Evolutionary conservation across 2,888 invertebrate genomes (phyloP).

Genomic region (Minunthozetes semirufus): DNA sequence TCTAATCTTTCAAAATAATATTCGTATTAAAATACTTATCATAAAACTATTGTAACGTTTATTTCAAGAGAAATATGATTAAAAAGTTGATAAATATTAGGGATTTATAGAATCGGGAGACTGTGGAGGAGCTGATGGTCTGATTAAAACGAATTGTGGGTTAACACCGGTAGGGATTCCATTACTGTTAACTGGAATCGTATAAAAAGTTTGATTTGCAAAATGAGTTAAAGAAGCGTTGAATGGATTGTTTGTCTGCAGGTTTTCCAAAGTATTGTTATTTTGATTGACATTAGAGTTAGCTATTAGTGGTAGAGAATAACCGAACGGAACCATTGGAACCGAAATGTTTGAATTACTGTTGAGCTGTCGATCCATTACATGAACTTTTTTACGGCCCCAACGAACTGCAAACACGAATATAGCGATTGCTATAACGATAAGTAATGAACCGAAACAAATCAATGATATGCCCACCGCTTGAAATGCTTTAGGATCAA

Average conservation of each 20-base stretch:
- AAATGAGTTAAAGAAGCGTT: background rate
- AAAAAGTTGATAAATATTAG: background rate
- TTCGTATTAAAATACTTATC: too few species aligned
- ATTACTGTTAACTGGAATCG: background rate
- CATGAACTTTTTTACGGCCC: constrained; percentile 15
- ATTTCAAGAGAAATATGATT: background rate
- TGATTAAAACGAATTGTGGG: background rate
- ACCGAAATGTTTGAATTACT: background rate
- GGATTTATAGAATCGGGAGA: background rate
- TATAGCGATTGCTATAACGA: background rate
- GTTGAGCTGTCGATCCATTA: background rate
- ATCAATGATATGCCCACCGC: constrained; percentile 21
- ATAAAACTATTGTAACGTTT: too few species aligned
- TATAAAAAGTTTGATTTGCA: background rate
- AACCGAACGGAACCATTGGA: background rate
- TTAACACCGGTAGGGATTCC: background rate
- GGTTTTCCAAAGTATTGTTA: background rate
- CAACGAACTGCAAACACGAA: constrained; percentile 22
- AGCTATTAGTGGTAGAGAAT: background rate
- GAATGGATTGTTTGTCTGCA: background rate
- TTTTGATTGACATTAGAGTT: background rate
- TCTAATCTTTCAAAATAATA: too few species aligned
- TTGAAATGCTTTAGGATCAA: background rate
- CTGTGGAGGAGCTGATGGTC: constrained; percentile 8
- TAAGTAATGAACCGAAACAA: constrained; percentile 5